Conservation (phyloP, 2,113 vertebrate genomes). For the Alosa alosa region DNA sequence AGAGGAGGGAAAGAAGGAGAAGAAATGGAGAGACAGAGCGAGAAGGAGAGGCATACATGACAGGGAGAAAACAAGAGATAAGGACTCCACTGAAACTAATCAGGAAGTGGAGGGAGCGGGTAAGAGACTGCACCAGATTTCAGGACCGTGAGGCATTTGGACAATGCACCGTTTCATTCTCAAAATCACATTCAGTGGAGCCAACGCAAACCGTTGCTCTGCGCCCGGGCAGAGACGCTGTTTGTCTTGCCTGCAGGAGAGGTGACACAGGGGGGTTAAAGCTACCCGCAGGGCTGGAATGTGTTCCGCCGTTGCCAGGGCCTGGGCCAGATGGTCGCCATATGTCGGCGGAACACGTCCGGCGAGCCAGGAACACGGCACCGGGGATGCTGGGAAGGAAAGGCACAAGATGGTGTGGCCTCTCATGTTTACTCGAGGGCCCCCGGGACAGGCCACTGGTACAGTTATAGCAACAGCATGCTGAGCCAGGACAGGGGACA, state of each 20-base stretch:
- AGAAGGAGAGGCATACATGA: not conserved
- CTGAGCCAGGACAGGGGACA: not conserved
- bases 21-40: not conserved
- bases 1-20: slow-evolving; percentile 29
- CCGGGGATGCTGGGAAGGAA: slow-evolving; percentile 38
- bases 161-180: not conserved
- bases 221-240: not conserved
- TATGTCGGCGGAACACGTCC: slow-evolving; percentile 56
- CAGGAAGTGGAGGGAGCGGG: not conserved
- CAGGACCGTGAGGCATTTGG: not conserved
- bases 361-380: slow-evolving; percentile 43
- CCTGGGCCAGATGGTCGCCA: slow-evolving; percentile 65
- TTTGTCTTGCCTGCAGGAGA: slow-evolving; percentile 22
- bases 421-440: slow-evolving; percentile 38
- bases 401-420: slow-evolving; percentile 23
- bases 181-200: not conserved
- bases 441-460: not conserved
- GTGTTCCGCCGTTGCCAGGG: slow-evolving; percentile 48
- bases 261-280: slow-evolving; percentile 43
- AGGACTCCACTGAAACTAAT: not conserved
- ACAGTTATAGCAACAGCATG: not conserved
- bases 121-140: not conserved
- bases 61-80: not conserved
- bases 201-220: not conserved
- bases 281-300: slow-evolving; percentile 49